phyloP scores from a whole-genome alignment of 2,888 invertebrate species.

The Drosophila longiperda region DNA sequence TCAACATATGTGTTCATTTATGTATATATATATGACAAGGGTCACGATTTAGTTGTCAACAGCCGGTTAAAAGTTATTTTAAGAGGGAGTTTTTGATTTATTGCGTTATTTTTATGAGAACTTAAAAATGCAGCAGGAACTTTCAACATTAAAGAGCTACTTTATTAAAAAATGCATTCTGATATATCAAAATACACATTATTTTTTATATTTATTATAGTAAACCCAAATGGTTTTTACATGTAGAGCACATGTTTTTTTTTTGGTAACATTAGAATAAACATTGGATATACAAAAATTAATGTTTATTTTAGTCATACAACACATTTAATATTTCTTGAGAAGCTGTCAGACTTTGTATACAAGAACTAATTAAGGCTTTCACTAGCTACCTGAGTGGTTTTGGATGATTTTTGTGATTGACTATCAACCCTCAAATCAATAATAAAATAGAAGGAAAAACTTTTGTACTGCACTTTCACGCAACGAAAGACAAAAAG shows the following conservation, averaged over 20 bases:
- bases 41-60: conserved; percentile 18
- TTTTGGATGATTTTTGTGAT: not conserved
- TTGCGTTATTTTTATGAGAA: not conserved
- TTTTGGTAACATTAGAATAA: too few relatives aligned
- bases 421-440: not conserved
- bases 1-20: conserved; percentile 11
- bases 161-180: not conserved
- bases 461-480: conserved; percentile 7
- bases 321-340: not conserved
- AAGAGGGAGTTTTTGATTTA: conserved; percentile 6
- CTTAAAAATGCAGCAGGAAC: not conserved
- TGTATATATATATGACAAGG: conserved; percentile 5
- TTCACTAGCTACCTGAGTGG: not conserved
- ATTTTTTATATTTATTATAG: too few relatives aligned
- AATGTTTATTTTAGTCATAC: not conserved
- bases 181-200: not conserved
- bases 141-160: not conserved
- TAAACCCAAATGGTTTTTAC: too few relatives aligned
- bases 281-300: too few relatives aligned
- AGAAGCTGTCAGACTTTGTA: not conserved
- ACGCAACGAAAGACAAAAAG: conserved; percentile 19
- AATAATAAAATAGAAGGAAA: not conserved
- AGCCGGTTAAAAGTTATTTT: conserved; percentile 4
- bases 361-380: not conserved
- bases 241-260: too few relatives aligned